These are phyloP conservation scores for Chrysodeixis includens DNA, from an alignment of 2,888 invertebrate genomes.

Conservation along the genomic window DNA sequence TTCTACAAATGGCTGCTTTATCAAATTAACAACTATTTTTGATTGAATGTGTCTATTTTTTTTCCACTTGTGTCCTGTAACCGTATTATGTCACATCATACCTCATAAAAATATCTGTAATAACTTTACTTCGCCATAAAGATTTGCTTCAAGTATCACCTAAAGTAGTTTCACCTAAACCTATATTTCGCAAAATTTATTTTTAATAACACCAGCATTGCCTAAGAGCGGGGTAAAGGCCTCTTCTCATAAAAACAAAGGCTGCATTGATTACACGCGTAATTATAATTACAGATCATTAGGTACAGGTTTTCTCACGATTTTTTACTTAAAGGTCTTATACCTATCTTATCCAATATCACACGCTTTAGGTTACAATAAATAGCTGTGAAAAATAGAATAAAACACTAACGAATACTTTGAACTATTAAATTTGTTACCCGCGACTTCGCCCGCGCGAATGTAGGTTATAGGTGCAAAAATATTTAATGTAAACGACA, in stretches of 20 bases:
- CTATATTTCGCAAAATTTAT: background rate
- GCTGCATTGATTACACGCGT: background rate
- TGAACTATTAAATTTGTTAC: background rate
- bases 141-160: too few species aligned
- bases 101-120: too few species aligned
- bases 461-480: too few species aligned
- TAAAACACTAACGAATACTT: background rate
- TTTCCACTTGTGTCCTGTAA: too few species aligned
- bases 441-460: too few species aligned
- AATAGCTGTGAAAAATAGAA: background rate
- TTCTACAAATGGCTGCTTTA: too few species aligned
- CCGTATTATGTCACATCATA: too few species aligned
- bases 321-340: background rate
- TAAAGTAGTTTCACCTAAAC: too few species aligned
- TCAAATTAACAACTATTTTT: too few species aligned
- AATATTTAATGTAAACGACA: too few species aligned
- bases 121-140: too few species aligned
- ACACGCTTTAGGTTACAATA: background rate
- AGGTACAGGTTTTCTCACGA: slow-evolving; percentile 5
- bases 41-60: too few species aligned
- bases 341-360: background rate
- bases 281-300: background rate
- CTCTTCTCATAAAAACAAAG: slow-evolving; percentile 1
- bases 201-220: background rate
- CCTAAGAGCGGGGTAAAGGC: background rate